phyloP scores from a whole-genome alignment of 2,113 vertebrate species.

The Mobula hypostoma region DNA sequence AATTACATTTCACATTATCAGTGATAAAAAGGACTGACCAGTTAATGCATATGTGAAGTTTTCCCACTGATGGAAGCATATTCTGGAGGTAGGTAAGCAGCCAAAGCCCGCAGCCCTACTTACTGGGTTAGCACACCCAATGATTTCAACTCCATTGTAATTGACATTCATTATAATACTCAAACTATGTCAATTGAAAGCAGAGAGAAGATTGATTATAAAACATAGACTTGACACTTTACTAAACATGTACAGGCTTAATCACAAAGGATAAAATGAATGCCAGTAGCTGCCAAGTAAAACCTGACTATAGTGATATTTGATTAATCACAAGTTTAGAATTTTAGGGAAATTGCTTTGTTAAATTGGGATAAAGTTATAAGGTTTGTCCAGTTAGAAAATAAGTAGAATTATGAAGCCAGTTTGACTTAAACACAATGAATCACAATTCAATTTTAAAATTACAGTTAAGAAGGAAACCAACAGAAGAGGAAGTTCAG shows the following conservation, averaged over 20 bases:
- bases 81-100: not conserved
- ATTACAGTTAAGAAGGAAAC: not conserved
- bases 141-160: not conserved
- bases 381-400: not conserved
- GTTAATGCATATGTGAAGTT: not conserved
- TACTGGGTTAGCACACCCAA: not conserved
- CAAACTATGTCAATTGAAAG: not conserved
- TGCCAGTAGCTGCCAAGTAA: no score
- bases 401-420: not conserved
- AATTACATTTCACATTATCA: not conserved
- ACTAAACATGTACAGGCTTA: not conserved
- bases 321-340: not conserved
- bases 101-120: not conserved
- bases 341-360: not conserved
- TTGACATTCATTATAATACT: not conserved
- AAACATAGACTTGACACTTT: not conserved
- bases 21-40: not conserved
- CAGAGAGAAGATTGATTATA: not conserved
- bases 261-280: not conserved
- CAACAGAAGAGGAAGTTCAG: constrained; percentile 20
- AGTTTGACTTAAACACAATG: not conserved
- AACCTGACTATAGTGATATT: not conserved
- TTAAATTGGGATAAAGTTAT: not conserved
- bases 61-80: not conserved
- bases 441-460: constrained; percentile 14